Evolutionary conservation across 2,797 vertebrate genomes (phyloP).

Genomic region (Parauchenoglanis punctatus): DNA sequence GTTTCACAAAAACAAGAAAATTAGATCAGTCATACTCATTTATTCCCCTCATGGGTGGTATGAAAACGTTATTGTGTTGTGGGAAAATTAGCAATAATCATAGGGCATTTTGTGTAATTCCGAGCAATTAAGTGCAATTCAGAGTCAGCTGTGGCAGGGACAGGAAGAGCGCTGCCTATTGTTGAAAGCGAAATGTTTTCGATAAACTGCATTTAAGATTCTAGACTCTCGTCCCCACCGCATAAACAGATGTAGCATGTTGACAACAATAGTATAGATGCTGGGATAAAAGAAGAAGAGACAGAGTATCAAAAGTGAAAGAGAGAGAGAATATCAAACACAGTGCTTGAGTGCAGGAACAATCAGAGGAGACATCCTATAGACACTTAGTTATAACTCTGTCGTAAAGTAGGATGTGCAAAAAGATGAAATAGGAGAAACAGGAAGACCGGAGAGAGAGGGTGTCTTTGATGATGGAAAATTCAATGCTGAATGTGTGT

Average conservation of each 20-base stretch:
- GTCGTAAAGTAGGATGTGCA: background rate
- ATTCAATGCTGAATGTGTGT: slow-evolving; percentile 23
- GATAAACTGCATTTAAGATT: slow-evolving; percentile 58
- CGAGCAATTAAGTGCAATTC: slow-evolving; percentile 69
- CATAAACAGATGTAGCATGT: slow-evolving; percentile 50
- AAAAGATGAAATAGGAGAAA: slow-evolving; percentile 25
- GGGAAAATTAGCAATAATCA: slow-evolving; percentile 71
- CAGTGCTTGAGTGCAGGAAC: slow-evolving; percentile 2
- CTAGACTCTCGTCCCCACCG: slow-evolving; percentile 29
- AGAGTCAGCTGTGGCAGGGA: slow-evolving; percentile 61
- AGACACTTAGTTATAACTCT: slow-evolving; percentile 3
- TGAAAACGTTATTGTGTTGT: slow-evolving; percentile 63
- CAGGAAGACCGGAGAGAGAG: slow-evolving; percentile 3
- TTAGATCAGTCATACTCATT: slow-evolving; percentile 64
- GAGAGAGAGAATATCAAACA: slow-evolving; percentile 13
- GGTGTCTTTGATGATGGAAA: slow-evolving; percentile 28
- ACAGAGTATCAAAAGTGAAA: slow-evolving; percentile 1
- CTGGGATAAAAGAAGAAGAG: slow-evolving; percentile 32
- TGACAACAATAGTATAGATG: slow-evolving; percentile 45
- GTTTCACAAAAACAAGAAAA: slow-evolving; percentile 67
- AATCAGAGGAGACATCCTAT: slow-evolving; percentile 9
- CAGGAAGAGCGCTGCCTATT: slow-evolving; percentile 52
- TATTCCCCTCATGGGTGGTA: slow-evolving; percentile 68
- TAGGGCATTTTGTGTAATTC: slow-evolving; percentile 69
- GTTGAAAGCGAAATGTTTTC: slow-evolving; percentile 52